These are phyloP conservation scores for Eumerus sabulonum DNA, from an alignment of 2,888 invertebrate species.

Conservation along the genomic window DNA sequence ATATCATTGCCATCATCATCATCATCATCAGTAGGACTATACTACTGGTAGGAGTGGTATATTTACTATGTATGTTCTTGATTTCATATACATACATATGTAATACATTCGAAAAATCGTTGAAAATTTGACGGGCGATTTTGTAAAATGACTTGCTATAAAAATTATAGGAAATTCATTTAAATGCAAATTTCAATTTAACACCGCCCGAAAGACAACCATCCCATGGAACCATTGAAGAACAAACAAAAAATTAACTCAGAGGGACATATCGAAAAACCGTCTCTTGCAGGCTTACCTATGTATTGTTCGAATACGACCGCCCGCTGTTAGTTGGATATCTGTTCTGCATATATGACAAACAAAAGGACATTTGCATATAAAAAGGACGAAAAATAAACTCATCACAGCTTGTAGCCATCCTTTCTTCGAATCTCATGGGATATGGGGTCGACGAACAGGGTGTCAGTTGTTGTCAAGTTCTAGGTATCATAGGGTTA, in stretches of 20 bases:
- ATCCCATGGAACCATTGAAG: too few relatives aligned
- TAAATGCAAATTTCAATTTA: too few relatives aligned
- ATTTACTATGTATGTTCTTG: too few relatives aligned
- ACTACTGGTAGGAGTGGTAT: too few relatives aligned
- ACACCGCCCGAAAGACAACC: too few relatives aligned
- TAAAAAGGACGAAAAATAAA: slow-evolving; percentile 26
- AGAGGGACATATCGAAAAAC: neutral
- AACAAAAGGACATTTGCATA: slow-evolving; percentile 2
- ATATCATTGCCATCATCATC: slow-evolving; percentile 68
- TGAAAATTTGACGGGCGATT: too few relatives aligned
- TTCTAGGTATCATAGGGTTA: too few relatives aligned
- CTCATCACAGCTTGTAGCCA: slow-evolving; percentile 45
- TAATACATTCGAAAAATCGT: too few relatives aligned
- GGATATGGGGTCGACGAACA: neutral
- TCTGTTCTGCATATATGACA: slow-evolving; percentile 15
- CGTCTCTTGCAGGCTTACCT: slow-evolving; percentile 4
- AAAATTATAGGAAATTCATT: too few relatives aligned
- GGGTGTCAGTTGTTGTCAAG: slow-evolving; percentile 21
- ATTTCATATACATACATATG: too few relatives aligned
- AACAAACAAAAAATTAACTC: too few relatives aligned
- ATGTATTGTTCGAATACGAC: slow-evolving; percentile 6
- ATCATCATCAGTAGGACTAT: slow-evolving; percentile 25
- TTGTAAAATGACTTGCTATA: too few relatives aligned
- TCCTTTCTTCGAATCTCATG: slow-evolving; percentile 25
- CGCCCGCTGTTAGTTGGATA: slow-evolving; percentile 25